Conservation (phyloP, 2,797 vertebrate genomes). For the Apodemus agrarius region DNA sequence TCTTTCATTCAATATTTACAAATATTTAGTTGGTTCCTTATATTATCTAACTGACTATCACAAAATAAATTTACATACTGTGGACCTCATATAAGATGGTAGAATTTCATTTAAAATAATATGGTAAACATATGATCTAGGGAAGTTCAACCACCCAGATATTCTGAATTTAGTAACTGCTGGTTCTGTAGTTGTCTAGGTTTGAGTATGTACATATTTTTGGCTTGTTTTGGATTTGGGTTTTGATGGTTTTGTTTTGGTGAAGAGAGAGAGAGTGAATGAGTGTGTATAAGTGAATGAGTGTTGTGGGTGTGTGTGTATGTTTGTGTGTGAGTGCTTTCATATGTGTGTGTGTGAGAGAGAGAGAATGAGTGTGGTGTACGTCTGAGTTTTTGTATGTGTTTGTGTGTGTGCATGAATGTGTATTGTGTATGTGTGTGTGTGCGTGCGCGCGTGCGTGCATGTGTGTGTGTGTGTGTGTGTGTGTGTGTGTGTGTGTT, state of each 20-base stretch:
- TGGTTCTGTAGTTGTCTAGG: background rate
- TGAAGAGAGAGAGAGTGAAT: background rate
- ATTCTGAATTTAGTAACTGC: background rate
- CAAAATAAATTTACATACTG: background rate
- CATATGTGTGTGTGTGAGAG: background rate
- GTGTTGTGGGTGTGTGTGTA: background rate
- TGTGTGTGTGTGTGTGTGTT: background rate
- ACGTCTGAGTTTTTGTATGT: background rate
- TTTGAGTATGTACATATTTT: background rate
- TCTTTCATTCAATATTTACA: constrained; percentile 21
- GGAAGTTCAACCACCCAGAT: background rate
- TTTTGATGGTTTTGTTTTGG: background rate
- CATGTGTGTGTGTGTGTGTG: no score
- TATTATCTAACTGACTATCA: background rate
- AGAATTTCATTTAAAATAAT: constrained; percentile 14
- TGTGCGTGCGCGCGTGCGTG: background rate
- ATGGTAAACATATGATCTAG: background rate
- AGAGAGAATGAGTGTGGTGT: background rate
- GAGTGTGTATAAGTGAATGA: background rate
- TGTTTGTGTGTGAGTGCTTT: background rate
- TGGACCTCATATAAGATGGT: background rate
- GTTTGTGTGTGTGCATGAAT: background rate
- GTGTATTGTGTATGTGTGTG: no score
- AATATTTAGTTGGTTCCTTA: background rate
- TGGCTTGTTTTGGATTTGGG: background rate